Evolutionary conservation across 2,797 vertebrate species (phyloP).

Genomic region (Sebastolobus altivelis): DNA sequence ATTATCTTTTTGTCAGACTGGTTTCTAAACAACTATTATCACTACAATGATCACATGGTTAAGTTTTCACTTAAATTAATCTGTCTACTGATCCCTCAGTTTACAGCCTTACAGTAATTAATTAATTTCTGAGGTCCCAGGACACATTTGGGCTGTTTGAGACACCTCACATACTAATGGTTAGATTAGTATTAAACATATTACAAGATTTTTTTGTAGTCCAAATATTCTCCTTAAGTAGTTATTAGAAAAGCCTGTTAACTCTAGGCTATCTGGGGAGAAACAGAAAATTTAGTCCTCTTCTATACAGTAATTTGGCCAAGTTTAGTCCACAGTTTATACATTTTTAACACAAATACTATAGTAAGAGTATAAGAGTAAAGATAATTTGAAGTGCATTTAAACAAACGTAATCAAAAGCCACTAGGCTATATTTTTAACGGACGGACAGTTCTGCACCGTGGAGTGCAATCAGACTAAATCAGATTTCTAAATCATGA

Average conservation of each 20-base stretch:
- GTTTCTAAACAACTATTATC: constrained; percentile 5
- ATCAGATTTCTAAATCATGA: constrained; percentile 38
- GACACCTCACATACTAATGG: not conserved
- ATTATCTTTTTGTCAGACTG: constrained; percentile 5
- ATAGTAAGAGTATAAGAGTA: not conserved
- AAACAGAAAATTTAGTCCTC: not conserved
- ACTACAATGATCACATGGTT: not conserved
- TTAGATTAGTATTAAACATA: not conserved
- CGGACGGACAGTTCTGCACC: constrained; percentile 1
- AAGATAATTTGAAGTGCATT: constrained; percentile 27
- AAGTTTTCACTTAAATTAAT: constrained; percentile 39
- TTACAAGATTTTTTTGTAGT: constrained; percentile 5
- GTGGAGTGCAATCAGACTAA: constrained; percentile 1
- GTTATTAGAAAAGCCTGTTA: constrained; percentile 6
- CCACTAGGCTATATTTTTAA: constrained; percentile 5
- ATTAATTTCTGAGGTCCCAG: constrained; percentile 11
- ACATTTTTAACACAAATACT: constrained; percentile 13
- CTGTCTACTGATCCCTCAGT: constrained; percentile 22
- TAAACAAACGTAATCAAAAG: constrained; percentile 13
- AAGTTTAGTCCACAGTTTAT: not conserved
- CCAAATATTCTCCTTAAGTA: not conserved
- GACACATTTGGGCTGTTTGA: not conserved
- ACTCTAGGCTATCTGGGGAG: not conserved
- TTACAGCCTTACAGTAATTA: constrained; percentile 37
- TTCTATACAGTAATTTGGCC: not conserved